Evolutionary conservation across 2,888 invertebrate genomes (phyloP).

Genomic region (Buathra laborator): DNA sequence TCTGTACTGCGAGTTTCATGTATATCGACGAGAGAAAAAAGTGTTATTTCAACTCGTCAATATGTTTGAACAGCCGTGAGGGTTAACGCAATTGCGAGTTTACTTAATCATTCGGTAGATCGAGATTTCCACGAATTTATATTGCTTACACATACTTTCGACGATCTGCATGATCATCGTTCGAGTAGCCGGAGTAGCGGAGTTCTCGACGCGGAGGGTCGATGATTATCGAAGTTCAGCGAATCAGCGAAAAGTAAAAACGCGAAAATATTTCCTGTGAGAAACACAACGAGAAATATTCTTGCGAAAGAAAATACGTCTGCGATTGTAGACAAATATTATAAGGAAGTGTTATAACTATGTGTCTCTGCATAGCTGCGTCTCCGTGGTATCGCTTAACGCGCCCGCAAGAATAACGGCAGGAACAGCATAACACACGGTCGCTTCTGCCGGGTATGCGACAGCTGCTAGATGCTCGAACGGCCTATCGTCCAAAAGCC

Average conservation of each 20-base stretch:
- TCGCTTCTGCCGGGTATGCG: conserved; percentile 73
- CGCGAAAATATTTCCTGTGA: conserved; percentile 23
- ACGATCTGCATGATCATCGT: conserved; percentile 15
- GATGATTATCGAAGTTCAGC: conserved; percentile 44
- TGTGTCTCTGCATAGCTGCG: conserved; percentile 28
- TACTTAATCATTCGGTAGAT: conserved; percentile 66
- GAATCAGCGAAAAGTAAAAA: conserved; percentile 23
- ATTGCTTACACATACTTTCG: conserved; percentile 5
- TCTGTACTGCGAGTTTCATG: conserved; percentile 14
- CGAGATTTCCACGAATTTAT: conserved; percentile 70
- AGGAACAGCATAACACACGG: conserved; percentile 67
- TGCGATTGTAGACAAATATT: neutral
- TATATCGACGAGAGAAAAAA: conserved; percentile 34
- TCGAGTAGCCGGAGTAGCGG: neutral
- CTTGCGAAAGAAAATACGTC: neutral
- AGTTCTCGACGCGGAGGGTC: conserved; percentile 23
- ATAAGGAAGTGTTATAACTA: conserved; percentile 10
- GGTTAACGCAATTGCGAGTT: conserved; percentile 25
- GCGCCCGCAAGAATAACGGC: conserved; percentile 77
- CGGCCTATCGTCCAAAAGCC: conserved; percentile 64
- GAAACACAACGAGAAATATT: conserved; percentile 1
- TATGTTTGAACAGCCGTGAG: conserved; percentile 38
- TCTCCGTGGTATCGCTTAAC: conserved; percentile 73
- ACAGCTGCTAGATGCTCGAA: conserved; percentile 81
- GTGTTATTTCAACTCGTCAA: conserved; percentile 42